Base-by-base conservation (phyloP, 2,113 vertebrate species). In the Ageneiosus marmoratus region DNA sequence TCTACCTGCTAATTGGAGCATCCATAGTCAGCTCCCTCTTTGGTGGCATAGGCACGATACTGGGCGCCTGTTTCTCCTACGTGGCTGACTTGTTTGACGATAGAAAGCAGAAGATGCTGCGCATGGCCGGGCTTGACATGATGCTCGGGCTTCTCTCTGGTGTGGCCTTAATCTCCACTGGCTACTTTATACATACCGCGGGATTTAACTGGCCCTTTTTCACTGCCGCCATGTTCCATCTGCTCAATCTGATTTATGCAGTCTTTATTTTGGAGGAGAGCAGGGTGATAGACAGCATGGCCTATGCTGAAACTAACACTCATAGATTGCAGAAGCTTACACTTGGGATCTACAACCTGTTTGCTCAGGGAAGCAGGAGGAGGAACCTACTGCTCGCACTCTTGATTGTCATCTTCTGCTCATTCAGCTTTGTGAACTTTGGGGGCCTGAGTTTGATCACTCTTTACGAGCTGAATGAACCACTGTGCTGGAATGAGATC, bases 401-500 rank as follows among this genome's bases (percentile, higher is more conserved):
- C 29, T 87, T 98, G 78, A 91, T 98, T 29, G 86, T 94, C 72
- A 90, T 93, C 6, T 95, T 97, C 81, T 92, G 92, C 89, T 89
- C 88, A 60, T 95, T 95, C 0, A 90, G 93, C 70, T 96, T 98
- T 3, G 77, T 92, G 5, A 16, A 93, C 22, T 0, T 94, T 1
- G 97, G 98, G 1, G 90, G 91, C 50, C n/a, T 80, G 32, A 93
- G 93, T 0, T 65, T 96, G 83, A 88, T 97, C 74, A 96, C 93
- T 0, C 93, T 99, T 0, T 99, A 97, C 80, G 97, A 98, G 86
- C 91, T 99, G 74, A 95, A 96, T 9, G 87, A 95, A 29, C 98
- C 98, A 0, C 96, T 99, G 70, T 99, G 98, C 93, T 99, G 98
- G 98, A 94, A 91, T 74, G 96, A 95, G 91, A 92, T 99, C 18